Base-by-base conservation (phyloP, 2,113 vertebrate genomes). In the Chlorocebus sabaeus region DNA sequence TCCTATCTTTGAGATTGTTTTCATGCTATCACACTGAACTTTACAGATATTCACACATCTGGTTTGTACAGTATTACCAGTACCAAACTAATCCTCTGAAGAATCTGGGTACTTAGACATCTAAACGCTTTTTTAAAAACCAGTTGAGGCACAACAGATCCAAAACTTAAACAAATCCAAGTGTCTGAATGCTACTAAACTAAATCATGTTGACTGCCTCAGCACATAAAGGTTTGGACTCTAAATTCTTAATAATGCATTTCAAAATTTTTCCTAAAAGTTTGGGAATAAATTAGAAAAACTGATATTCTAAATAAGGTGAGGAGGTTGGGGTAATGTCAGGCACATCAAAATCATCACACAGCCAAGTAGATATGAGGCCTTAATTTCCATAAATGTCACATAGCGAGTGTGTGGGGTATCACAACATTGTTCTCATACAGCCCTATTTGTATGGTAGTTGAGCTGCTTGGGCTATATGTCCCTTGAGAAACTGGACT, bases 21-120 rank as follows among this genome's bases (percentile, higher is more conserved):
- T 80, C 52, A 22, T 43, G 55, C 43, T 40, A 0, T 72, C 61
- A 61, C 81, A 79, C 67, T 64, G 85, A 78, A 76, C 84, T 82
- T 96, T 55, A 91, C 73, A 90, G 95, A 93, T 93, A 94, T 35
- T 81, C 89, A 79, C 52, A 61, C 27, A 2, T 83, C 88, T 86
- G 95, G 95, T 45, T 87, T 97, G 84, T 84, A 38, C 94, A 97
- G 90, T 16, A 9, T 67, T 82, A 50, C 25, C 55, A 81, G 35
- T 43, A 30, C 80, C 95, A 76, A 73, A 45, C 30, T 30, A 55
- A 57, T 52, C 48, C 40, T 93, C 45, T 38, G 57, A 93, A 68
- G 80, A 84, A 89, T 25, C 57, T 75, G 79, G 67, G 27, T 81
- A 72, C 13, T 94, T 38, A 88, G 45, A 73, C 40, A n/a, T 50